A percentile compares a stretch with the other conserved stretches of the same genome.
Evolutionary conservation across 2,113 vertebrate species (phyloP).

Genomic region (Syrmaticus mikado): DNA sequence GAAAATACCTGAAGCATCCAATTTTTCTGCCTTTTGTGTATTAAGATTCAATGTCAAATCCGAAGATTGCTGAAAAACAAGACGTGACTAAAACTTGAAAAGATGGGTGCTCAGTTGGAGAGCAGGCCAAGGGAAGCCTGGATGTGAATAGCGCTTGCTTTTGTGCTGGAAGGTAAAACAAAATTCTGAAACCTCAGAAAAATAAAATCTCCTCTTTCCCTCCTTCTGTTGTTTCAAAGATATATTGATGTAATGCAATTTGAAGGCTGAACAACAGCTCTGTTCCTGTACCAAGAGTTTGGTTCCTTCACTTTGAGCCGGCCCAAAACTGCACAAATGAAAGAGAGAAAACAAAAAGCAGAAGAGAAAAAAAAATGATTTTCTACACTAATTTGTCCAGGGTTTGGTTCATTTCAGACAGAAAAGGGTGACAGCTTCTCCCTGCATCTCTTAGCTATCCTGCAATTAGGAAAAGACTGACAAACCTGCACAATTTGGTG

Average conservation of each 20-base stretch:
- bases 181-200: neutral
- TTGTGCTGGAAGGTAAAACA: neutral
- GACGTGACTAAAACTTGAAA: neutral
- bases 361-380: neutral
- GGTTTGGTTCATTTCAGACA: neutral
- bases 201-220: neutral
- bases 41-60: constrained; percentile 1
- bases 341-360: neutral
- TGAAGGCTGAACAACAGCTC: neutral
- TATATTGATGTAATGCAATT: neutral
- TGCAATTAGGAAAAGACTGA: neutral
- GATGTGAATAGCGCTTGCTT: neutral
- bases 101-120: neutral
- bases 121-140: neutral
- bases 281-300: neutral
- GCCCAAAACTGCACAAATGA: neutral
- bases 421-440: neutral
- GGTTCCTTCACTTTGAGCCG: neutral
- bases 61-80: neutral
- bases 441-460: neutral
- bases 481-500: neutral
- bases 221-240: neutral
- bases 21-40: neutral
- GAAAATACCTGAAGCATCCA: neutral
- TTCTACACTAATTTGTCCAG: neutral